These are phyloP conservation scores for Asarcornis scutulata DNA, from an alignment of 2,113 vertebrate species.

Conservation along the genomic window DNA sequence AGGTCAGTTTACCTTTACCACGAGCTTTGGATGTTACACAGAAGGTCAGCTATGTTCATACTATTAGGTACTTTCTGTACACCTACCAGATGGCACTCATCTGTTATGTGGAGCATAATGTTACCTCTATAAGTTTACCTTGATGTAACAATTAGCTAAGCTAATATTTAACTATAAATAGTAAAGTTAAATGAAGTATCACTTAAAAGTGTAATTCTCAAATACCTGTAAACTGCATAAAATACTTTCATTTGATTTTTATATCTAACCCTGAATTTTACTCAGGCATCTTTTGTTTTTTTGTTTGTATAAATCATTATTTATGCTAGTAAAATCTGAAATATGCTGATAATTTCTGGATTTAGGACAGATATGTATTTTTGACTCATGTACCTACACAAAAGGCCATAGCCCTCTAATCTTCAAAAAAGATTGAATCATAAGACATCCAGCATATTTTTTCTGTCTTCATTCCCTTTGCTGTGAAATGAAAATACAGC, in stretches of 20 bases:
- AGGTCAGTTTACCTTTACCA: not conserved
- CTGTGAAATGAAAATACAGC: not conserved
- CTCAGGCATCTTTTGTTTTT: not conserved
- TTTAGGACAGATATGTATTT: not conserved
- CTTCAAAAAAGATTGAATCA: not conserved
- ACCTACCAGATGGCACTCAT: not conserved
- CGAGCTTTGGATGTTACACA: not conserved
- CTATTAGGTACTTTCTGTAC: not conserved
- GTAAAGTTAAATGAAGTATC: rapidly evolving
- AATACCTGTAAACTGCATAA: not conserved
- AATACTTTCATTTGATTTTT: not conserved
- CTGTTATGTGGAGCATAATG: too few species aligned
- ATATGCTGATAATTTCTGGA: not conserved
- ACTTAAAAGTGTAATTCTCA: not conserved
- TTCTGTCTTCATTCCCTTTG: not conserved
- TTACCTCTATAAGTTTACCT: not conserved
- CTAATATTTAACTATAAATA: not conserved
- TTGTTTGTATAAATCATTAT: not conserved
- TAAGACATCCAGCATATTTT: not conserved
- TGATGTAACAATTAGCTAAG: not conserved
- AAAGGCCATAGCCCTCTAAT: not conserved
- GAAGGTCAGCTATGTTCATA: not conserved
- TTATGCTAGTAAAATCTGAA: not conserved
- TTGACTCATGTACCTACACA: not conserved
- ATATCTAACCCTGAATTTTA: not conserved